Conservation (phyloP, 2,113 vertebrate genomes). For the Ctenodactylus gundi region DNA sequence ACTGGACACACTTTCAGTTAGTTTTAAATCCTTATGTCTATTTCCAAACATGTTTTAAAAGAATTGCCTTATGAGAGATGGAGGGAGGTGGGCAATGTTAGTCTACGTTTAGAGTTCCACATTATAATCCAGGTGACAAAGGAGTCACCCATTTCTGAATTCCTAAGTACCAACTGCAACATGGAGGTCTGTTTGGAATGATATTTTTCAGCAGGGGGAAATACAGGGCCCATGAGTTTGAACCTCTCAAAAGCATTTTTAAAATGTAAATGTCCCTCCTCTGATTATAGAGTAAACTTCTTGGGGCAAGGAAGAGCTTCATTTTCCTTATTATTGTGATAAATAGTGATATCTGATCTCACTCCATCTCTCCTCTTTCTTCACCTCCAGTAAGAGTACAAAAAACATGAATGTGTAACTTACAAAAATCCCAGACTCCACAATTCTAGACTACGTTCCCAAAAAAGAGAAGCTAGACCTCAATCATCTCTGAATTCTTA, state of each 20-base stretch:
- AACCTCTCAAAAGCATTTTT: neutral
- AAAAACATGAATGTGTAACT: neutral
- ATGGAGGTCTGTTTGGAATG: neutral
- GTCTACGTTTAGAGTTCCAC: neutral
- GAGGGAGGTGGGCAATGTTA: neutral
- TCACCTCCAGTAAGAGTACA: neutral
- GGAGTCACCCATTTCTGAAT: slow-evolving; percentile 1
- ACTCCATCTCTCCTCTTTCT: neutral
- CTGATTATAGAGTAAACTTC: neutral
- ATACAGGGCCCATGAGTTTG: neutral
- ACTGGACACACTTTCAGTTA: neutral
- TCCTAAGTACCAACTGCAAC: neutral
- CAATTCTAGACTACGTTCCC: neutral
- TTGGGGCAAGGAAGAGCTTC: neutral
- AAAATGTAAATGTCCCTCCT: neutral
- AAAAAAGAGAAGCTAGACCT: neutral
- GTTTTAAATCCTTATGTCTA: neutral
- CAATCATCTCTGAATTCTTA: neutral
- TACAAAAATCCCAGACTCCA: neutral
- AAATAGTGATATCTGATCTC: neutral
- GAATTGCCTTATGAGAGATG: neutral
- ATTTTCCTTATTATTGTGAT: neutral
- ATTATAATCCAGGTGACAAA: neutral
- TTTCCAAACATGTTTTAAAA: neutral
- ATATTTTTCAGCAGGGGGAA: neutral